These are phyloP conservation scores for Diabrotica virgifera DNA, from an alignment of 1,140 invertebrate species.

Conservation along the genomic window DNA sequence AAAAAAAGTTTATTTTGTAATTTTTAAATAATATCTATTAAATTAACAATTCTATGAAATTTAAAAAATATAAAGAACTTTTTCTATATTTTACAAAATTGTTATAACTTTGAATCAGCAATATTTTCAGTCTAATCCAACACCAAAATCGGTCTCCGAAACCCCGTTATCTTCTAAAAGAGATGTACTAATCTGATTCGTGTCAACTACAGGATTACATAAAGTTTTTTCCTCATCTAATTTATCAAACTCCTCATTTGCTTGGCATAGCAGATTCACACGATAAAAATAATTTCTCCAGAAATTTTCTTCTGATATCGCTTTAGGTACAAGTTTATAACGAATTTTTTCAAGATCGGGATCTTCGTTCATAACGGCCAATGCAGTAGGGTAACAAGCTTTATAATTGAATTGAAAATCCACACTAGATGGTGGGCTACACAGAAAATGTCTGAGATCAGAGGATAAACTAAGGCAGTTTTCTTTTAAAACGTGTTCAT, in stretches of 20 bases:
- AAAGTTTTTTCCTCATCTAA: conserved; percentile 51
- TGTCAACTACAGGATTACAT: conserved; percentile 4
- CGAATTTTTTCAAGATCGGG: conserved; percentile 95
- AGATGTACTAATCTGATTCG: neutral
- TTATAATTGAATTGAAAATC: conserved; percentile 96
- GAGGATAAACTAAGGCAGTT: conserved; percentile 91
- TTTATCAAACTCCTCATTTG: conserved; percentile 78
- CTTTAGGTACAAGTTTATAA: conserved; percentile 98
- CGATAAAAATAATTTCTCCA: conserved; percentile 99
- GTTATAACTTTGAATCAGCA: too few species aligned
- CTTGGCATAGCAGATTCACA: conserved; percentile 95
- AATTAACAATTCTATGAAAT: too few species aligned
- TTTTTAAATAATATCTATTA: too few species aligned
- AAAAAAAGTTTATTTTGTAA: too few species aligned
- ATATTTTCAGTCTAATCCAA: too few species aligned
- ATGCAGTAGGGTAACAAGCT: conserved; percentile 83
- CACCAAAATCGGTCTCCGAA: too few species aligned
- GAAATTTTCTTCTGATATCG: conserved; percentile 97
- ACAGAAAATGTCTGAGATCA: conserved; percentile 94
- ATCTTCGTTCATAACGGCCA: conserved; percentile 92
- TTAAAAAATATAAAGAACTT: too few species aligned
- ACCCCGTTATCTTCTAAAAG: too few species aligned
- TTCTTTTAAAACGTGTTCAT: conserved; percentile 86
- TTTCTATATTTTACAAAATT: too few species aligned
- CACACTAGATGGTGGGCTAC: conserved; percentile 91